A percentile compares a stretch with the other conserved stretches of the same genome.
Evolutionary conservation across 2,888 invertebrate genomes (phyloP).

Genomic region (Oxyteleia sp.): DNA sequence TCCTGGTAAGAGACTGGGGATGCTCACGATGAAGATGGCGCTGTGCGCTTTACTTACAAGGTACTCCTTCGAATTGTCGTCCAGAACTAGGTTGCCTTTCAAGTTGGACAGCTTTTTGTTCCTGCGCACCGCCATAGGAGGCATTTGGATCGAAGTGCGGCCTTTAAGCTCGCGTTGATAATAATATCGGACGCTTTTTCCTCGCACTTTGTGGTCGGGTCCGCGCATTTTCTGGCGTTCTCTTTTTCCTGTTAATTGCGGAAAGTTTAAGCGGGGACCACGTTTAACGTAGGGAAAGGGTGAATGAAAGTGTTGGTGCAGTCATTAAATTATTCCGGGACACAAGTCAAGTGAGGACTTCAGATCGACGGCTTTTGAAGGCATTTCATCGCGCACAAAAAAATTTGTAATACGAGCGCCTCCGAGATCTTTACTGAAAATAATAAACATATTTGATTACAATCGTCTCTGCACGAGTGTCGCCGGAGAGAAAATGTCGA

Average conservation of each 20-base stretch:
- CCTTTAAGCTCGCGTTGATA: slow-evolving; percentile 9
- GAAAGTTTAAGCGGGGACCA: slow-evolving; percentile 51
- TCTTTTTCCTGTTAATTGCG: slow-evolving; percentile 61
- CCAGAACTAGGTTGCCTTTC: slow-evolving; percentile 18
- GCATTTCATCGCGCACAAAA: slow-evolving; percentile 62
- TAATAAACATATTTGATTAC: slow-evolving; percentile 57
- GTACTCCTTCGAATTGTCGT: slow-evolving; percentile 32
- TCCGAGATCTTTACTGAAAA: slow-evolving; percentile 33
- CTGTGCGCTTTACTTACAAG: not conserved
- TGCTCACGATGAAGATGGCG: not conserved
- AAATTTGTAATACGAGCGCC: slow-evolving; percentile 50
- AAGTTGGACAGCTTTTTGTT: slow-evolving; percentile 15
- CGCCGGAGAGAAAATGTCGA: not conserved
- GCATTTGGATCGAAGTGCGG: slow-evolving; percentile 22
- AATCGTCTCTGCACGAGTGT: slow-evolving; percentile 10
- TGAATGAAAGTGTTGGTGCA: slow-evolving; percentile 77
- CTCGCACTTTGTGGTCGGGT: slow-evolving; percentile 40
- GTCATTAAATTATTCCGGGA: slow-evolving; percentile 87
- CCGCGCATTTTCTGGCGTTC: slow-evolving; percentile 25
- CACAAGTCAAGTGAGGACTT: slow-evolving; percentile 76
- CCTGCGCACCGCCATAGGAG: slow-evolving; percentile 10
- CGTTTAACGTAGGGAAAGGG: slow-evolving; percentile 71
- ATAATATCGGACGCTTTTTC: slow-evolving; percentile 31
- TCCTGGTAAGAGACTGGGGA: slow-evolving; percentile 73
- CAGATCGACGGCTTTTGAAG: slow-evolving; percentile 69